Conservation (phyloP, 2,888 invertebrate species). For the Allolobophora icterica region DNA sequence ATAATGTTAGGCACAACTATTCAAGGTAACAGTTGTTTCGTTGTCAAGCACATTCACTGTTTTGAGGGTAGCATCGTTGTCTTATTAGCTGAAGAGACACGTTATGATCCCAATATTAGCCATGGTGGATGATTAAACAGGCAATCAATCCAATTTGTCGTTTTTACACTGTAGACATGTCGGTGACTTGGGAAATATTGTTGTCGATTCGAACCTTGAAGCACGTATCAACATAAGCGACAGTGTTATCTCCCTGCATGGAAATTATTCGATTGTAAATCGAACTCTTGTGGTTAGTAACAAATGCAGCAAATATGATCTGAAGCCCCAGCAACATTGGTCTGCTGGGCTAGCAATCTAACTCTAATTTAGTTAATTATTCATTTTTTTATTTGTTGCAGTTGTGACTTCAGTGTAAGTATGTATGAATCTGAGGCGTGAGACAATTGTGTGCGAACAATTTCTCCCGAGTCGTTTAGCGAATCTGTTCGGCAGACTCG, state of each 20-base stretch:
- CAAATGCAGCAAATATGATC: not conserved
- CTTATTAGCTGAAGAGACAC: not conserved
- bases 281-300: not conserved
- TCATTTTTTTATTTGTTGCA: not conserved
- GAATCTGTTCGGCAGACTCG: not conserved
- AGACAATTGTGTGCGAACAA: too few relatives aligned
- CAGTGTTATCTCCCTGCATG: not conserved
- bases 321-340: not conserved
- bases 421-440: too few relatives aligned
- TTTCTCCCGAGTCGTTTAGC: not conserved
- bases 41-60: too few relatives aligned
- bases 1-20: too few relatives aligned
- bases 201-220: not conserved
- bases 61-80: too few relatives aligned
- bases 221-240: not conserved
- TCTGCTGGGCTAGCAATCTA: not conserved
- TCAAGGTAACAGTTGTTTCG: too few relatives aligned
- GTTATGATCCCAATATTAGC: too few relatives aligned
- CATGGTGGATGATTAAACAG: not conserved
- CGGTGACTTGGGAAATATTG: conserved; percentile 18
- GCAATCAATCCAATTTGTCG: not conserved
- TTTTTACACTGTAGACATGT: not conserved
- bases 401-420: too few relatives aligned
- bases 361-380: not conserved
- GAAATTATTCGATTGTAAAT: not conserved